A percentile compares a stretch with the other conserved stretches of the same genome.
Conservation (phyloP, 2,113 vertebrate genomes). For the Platichthys stellatus region DNA sequence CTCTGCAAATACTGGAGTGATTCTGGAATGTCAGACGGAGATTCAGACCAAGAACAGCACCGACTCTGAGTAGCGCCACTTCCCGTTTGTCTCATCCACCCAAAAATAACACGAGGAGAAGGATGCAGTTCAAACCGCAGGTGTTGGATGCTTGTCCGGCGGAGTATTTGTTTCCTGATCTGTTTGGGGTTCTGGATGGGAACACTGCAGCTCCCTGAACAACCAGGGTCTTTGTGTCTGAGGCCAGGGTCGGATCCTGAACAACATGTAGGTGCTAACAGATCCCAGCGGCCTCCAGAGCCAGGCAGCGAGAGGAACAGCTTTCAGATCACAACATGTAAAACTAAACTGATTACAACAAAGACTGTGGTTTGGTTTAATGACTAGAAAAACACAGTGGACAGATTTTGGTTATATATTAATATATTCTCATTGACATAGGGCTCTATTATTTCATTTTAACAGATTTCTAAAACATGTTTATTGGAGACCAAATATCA, state of each 20-base stretch:
- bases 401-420: neutral
- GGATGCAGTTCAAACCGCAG: conserved; percentile 40
- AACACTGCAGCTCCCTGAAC: conserved; percentile 16
- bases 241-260: conserved; percentile 8
- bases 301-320: neutral
- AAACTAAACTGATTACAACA: neutral
- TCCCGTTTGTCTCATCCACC: conserved; percentile 31
- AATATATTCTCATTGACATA: neutral
- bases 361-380: neutral
- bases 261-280: conserved; percentile 25
- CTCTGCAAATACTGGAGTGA: conserved; percentile 61
- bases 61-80: conserved; percentile 4
- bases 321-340: neutral
- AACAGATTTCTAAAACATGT: neutral
- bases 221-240: conserved; percentile 27
- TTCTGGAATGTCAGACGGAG: conserved; percentile 68
- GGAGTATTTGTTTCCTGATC: conserved; percentile 26
- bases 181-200: conserved; percentile 24
- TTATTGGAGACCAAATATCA: neutral
- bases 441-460: neutral
- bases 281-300: conserved; percentile 15
- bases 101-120: conserved; percentile 41
- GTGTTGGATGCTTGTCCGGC: conserved; percentile 17
- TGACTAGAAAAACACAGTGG: neutral
- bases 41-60: conserved; percentile 69